These are phyloP conservation scores for Pelvicachromis taeniatus DNA, from an alignment of 2,113 vertebrate genomes.

Conservation along the genomic window DNA sequence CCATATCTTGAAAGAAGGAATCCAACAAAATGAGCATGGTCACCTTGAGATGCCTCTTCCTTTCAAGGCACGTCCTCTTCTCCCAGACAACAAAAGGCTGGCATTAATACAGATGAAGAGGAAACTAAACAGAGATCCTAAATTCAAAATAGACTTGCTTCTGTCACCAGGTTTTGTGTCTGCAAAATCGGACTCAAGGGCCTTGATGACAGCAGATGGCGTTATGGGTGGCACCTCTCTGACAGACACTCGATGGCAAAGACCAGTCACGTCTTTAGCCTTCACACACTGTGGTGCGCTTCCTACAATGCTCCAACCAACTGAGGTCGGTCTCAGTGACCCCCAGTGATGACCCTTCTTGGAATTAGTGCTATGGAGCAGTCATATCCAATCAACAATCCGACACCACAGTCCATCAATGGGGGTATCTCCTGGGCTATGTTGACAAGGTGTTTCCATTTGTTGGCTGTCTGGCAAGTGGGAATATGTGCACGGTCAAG, in stretches of 20 bases:
- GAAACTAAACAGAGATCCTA: neutral
- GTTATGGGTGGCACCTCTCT: neutral
- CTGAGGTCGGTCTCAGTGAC: neutral
- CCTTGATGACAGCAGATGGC: neutral
- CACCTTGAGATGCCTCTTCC: neutral
- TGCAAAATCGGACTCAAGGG: neutral
- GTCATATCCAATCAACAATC: no score
- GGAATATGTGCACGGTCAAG: no score
- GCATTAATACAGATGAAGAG: neutral
- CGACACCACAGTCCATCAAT: no score
- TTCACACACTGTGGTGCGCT: fast-evolving
- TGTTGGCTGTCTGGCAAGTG: no score
- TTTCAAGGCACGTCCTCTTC: neutral
- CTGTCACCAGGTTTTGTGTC: neutral
- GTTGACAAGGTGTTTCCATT: no score
- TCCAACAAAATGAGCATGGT: neutral
- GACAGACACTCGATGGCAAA: neutral
- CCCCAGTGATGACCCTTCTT: no score
- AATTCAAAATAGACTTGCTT: neutral
- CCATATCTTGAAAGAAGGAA: neutral
- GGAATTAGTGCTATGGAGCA: no score
- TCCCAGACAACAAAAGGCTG: neutral
- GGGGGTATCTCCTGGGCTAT: no score
- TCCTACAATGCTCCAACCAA: neutral
- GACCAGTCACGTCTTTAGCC: neutral